phyloP scores from a whole-genome alignment of 2,888 invertebrate species.

The Campoplex nolae region DNA sequence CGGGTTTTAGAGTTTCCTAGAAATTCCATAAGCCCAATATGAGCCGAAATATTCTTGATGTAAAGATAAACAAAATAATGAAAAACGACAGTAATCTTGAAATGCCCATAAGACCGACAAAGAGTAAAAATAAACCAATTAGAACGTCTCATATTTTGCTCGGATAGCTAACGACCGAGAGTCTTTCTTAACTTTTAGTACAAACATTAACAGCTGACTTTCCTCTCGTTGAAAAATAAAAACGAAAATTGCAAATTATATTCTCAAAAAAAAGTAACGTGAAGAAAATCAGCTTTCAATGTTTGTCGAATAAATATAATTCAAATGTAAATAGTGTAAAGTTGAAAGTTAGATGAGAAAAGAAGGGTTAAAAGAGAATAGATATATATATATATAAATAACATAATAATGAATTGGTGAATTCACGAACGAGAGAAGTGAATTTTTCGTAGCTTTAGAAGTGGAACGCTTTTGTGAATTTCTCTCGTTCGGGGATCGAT shows the following conservation, averaged over 20 bases:
- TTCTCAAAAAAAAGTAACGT: background rate
- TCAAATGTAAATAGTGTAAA: slow-evolving; percentile 71
- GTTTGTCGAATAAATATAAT: slow-evolving; percentile 55
- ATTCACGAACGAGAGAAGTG: slow-evolving; percentile 42
- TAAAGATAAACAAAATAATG: background rate
- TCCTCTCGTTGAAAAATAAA: background rate
- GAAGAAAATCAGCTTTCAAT: slow-evolving; percentile 15
- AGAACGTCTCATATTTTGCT: slow-evolving; percentile 36
- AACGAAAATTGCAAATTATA: background rate
- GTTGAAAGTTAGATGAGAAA: slow-evolving; percentile 43
- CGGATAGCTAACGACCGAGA: slow-evolving; percentile 33
- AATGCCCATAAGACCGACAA: slow-evolving; percentile 1
- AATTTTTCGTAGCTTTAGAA: slow-evolving; percentile 40
- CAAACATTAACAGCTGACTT: slow-evolving; percentile 9
- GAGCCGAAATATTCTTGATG: slow-evolving; percentile 10
- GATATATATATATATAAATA: background rate
- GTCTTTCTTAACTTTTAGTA: slow-evolving; percentile 26
- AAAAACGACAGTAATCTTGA: background rate
- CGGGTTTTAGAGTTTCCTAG: background rate
- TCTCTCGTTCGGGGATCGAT: slow-evolving; percentile 43
- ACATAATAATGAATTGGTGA: background rate
- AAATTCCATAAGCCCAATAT: background rate
- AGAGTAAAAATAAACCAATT: background rate
- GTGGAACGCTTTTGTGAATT: slow-evolving; percentile 29
- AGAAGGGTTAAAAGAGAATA: slow-evolving; percentile 15